phyloP scores from a whole-genome alignment of 2,888 invertebrate genomes.

The Acleris laterana region DNA sequence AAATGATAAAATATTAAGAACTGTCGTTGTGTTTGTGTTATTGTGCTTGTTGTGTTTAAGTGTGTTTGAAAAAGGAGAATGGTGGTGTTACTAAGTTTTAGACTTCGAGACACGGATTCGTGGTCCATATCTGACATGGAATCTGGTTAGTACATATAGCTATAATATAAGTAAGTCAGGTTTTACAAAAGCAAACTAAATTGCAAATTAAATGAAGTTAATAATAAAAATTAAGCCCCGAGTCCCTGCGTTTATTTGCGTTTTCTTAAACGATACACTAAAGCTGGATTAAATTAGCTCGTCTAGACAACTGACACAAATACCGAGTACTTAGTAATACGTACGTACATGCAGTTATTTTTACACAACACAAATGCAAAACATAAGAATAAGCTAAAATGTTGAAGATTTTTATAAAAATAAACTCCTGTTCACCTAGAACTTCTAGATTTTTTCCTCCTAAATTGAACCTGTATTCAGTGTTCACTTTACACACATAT shows the following conservation, averaged over 20 bases:
- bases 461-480: too few relatives aligned
- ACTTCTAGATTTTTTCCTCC: too few relatives aligned
- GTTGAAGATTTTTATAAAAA: too few relatives aligned
- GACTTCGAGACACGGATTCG: slow-evolving; percentile 29
- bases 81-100: slow-evolving; percentile 49
- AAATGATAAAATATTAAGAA: slow-evolving; percentile 1
- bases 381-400: background rate
- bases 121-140: slow-evolving; percentile 12
- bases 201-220: too few relatives aligned
- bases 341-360: slow-evolving; percentile 6
- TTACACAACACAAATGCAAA: background rate
- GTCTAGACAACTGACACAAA: slow-evolving; percentile 64
- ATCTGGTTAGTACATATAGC: slow-evolving; percentile 6
- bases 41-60: slow-evolving; percentile 11
- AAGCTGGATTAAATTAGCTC: slow-evolving; percentile 50
- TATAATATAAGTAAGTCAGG: too few relatives aligned
- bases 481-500: too few relatives aligned
- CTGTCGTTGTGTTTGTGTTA: slow-evolving; percentile 7
- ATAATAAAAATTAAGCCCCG: too few relatives aligned
- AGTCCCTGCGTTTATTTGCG: background rate
- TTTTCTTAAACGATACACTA: slow-evolving; percentile 12
- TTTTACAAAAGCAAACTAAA: too few relatives aligned
- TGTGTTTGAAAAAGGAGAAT: slow-evolving; percentile 40
- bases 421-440: too few relatives aligned
- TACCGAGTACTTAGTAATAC: slow-evolving; percentile 38